Percentiles rank a stretch among this genome's conserved stretches.
These are phyloP conservation scores for Heterohyrax brucei DNA, from an alignment of 2,797 vertebrate species.

Conservation along the genomic window DNA sequence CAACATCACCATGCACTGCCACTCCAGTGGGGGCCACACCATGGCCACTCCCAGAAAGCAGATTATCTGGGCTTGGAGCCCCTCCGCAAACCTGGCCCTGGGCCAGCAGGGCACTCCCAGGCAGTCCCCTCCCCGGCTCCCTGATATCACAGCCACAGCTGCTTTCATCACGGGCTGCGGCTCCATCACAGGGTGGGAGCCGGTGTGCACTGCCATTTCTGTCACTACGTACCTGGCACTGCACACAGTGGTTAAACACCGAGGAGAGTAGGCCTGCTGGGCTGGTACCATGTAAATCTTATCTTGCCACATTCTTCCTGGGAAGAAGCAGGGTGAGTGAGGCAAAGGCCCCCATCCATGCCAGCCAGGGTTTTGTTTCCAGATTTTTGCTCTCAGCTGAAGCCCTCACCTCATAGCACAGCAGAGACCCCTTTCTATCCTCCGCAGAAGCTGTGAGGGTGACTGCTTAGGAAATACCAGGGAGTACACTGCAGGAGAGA, in stretches of 20 bases:
- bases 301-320: constrained; percentile 25
- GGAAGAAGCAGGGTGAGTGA: neutral
- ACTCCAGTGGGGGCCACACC: neutral
- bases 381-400: neutral
- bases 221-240: constrained; percentile 70
- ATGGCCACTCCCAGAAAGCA: constrained; percentile 59
- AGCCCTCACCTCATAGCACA: neutral
- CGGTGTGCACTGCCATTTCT: neutral
- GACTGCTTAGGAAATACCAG: neutral
- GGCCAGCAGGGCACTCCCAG: constrained; percentile 75
- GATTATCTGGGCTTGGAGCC: neutral
- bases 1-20: neutral
- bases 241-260: neutral
- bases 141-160: neutral
- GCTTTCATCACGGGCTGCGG: neutral
- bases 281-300: neutral
- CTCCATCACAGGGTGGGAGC: neutral
- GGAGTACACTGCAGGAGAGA: neutral
- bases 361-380: neutral
- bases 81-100: constrained; percentile 55
- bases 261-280: neutral
- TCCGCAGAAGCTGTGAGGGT: neutral
- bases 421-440: neutral
- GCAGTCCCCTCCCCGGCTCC: neutral
- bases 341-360: neutral